phyloP scores from a whole-genome alignment of 2,888 invertebrate species.

The Diarsia mendica region DNA sequence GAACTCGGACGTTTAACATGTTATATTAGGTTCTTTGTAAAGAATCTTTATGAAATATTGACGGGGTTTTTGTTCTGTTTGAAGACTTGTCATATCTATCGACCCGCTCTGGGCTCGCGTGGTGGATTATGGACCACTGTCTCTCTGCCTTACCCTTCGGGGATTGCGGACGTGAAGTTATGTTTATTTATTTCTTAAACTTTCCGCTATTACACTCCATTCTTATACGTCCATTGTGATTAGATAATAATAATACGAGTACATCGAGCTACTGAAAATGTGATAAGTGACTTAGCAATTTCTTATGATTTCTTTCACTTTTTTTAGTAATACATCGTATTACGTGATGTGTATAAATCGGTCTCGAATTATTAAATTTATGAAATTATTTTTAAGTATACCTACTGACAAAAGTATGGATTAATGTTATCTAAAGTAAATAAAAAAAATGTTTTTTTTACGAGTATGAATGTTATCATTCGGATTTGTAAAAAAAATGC shows the following conservation, averaged over 20 bases:
- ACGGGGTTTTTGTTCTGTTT: neutral
- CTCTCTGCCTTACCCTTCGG: neutral
- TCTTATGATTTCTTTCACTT: neutral
- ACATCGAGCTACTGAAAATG: neutral
- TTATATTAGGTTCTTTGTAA: constrained; percentile 35
- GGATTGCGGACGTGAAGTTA: no score
- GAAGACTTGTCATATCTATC: neutral
- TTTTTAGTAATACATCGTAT: no score
- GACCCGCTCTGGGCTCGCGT: no score
- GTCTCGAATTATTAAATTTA: no score
- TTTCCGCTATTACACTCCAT: no score
- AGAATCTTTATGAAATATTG: constrained; percentile 34
- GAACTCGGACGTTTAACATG: constrained; percentile 43
- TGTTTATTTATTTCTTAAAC: neutral
- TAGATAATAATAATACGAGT: neutral
- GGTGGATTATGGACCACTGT: neutral
- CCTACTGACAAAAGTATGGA: no score
- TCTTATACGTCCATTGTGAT: neutral
- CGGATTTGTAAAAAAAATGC: neutral
- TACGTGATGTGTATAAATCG: no score
- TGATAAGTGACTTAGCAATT: neutral
- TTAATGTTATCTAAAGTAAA: no score
- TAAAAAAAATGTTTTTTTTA: no score
- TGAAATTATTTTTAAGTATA: no score
- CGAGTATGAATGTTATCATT: neutral